phyloP scores from a whole-genome alignment of 2,797 vertebrate species.

The Catharus ustulatus region DNA sequence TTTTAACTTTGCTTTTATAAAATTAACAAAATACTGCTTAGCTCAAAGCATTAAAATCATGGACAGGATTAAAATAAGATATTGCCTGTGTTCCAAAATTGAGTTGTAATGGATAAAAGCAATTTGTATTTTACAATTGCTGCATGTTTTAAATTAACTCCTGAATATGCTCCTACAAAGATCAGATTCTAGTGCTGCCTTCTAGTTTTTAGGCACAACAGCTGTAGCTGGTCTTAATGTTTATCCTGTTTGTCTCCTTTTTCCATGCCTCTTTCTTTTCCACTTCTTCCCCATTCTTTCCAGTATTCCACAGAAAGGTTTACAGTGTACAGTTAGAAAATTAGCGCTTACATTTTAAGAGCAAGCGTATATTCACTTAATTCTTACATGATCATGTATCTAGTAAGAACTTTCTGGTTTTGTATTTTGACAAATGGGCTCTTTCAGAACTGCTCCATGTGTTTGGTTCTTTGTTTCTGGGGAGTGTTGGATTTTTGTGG shows the following conservation, averaged over 20 bases:
- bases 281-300: neutral
- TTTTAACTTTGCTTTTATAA: neutral
- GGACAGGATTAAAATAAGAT: neutral
- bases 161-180: neutral
- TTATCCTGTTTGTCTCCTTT: neutral
- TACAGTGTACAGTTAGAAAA: neutral
- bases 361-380: neutral
- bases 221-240: neutral
- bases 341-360: neutral
- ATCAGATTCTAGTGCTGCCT: neutral
- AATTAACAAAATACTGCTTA: neutral
- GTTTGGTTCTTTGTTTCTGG: neutral
- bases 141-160: neutral
- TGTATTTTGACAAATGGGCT: neutral
- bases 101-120: neutral
- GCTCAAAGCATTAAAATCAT: neutral
- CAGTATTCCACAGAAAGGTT: neutral
- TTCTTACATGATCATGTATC: neutral
- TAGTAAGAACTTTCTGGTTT: neutral
- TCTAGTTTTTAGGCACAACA: neutral
- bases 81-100: neutral
- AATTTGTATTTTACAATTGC: neutral
- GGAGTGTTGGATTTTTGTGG: neutral
- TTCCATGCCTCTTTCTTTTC: neutral
- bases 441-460: neutral